Conservation (phyloP, 2,888 invertebrate species). For the Caenorhabditis imperialis region DNA sequence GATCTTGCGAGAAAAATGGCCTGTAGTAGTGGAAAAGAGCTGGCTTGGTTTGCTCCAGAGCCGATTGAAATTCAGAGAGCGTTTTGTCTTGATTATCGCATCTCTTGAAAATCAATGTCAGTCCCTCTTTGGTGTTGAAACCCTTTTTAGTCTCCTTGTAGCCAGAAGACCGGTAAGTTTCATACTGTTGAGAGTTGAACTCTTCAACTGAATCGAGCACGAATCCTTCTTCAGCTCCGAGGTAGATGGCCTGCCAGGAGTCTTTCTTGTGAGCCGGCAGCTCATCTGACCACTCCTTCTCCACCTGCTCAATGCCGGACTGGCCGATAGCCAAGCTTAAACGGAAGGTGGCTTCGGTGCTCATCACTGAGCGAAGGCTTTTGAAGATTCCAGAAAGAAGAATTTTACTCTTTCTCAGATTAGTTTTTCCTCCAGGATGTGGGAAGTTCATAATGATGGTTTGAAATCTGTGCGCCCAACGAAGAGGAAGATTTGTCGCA, state of each 20-base stretch:
- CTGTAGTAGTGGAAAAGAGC: slow-evolving; percentile 53
- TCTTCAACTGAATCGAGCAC: slow-evolving; percentile 23
- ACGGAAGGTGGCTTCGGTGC: slow-evolving; percentile 52
- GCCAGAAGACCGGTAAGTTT: slow-evolving; percentile 65
- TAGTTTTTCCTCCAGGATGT: slow-evolving; percentile 83
- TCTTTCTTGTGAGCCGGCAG: slow-evolving; percentile 67
- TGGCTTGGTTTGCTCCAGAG: background rate
- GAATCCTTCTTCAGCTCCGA: slow-evolving; percentile 67
- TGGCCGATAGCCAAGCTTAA: slow-evolving; percentile 69
- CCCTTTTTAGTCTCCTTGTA: slow-evolving; percentile 67
- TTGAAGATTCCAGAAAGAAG: slow-evolving; percentile 79
- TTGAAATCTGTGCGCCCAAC: slow-evolving; percentile 77
- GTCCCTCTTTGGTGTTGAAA: slow-evolving; percentile 69
- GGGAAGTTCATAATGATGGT: slow-evolving; percentile 83
- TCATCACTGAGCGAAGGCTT: slow-evolving; percentile 52
- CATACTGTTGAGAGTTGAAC: slow-evolving; percentile 32
- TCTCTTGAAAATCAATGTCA: slow-evolving; percentile 60
- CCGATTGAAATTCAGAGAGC: slow-evolving; percentile 10
- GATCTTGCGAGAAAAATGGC: slow-evolving; percentile 66
- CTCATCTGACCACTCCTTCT: background rate
- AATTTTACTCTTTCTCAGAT: slow-evolving; percentile 81
- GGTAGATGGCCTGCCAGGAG: slow-evolving; percentile 72
- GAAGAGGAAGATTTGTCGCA: slow-evolving; percentile 54
- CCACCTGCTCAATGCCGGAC: slow-evolving; percentile 61
- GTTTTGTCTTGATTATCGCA: slow-evolving; percentile 15